Evolutionary conservation across 2,888 invertebrate species (phyloP).

Genomic region (Boloria selene): DNA sequence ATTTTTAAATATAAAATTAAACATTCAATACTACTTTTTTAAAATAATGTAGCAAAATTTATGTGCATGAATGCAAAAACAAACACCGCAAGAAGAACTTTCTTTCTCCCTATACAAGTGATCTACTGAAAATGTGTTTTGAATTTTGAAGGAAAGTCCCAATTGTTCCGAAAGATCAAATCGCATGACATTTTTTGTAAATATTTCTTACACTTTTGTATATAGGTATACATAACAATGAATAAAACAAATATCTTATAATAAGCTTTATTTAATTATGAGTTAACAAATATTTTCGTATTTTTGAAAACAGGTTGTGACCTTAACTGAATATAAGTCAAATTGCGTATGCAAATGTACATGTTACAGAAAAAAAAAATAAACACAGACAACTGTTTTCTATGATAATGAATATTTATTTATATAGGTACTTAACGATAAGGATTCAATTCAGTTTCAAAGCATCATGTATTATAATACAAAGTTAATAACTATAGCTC

Average conservation of each 20-base stretch:
- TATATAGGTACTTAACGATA: slow-evolving; percentile 77
- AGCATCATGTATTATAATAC: slow-evolving; percentile 80
- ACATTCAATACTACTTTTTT: too few species aligned
- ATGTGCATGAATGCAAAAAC: too few species aligned
- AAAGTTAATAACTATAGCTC: slow-evolving; percentile 77
- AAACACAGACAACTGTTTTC: slow-evolving; percentile 79
- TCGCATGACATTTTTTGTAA: too few species aligned
- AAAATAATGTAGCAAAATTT: too few species aligned
- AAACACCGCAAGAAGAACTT: too few species aligned
- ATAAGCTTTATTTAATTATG: slow-evolving; percentile 83
- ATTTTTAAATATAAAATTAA: too few species aligned
- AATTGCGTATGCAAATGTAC: slow-evolving; percentile 75
- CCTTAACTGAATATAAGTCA: slow-evolving; percentile 81
- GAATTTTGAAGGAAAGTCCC: too few species aligned
- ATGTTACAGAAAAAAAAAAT: slow-evolving; percentile 70
- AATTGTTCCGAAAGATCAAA: too few species aligned
- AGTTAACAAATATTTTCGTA: slow-evolving; percentile 82
- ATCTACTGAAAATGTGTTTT: too few species aligned
- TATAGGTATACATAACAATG: slow-evolving; percentile 33
- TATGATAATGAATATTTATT: slow-evolving; percentile 79
- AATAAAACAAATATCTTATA: slow-evolving; percentile 80
- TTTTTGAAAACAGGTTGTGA: slow-evolving; percentile 81
- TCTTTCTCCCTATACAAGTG: too few species aligned
- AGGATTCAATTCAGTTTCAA: slow-evolving; percentile 80
- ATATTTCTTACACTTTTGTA: too few species aligned